Percentiles rank a stretch among this genome's conserved stretches.
Evolutionary conservation across 2,113 vertebrate species (phyloP).

Genomic region (Piaya cayana): DNA sequence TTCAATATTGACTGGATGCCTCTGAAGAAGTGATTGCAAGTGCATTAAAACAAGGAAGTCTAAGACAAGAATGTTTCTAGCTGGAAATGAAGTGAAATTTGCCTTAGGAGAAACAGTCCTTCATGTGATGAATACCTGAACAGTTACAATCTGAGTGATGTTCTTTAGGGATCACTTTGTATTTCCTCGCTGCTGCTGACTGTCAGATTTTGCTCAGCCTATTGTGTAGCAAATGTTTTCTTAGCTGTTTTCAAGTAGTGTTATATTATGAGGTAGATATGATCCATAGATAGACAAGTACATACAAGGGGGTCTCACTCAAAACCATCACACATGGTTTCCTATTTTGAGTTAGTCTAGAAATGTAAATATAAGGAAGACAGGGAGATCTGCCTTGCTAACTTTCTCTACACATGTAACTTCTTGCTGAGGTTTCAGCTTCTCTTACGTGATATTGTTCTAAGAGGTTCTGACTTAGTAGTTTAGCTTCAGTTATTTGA

Average conservation of each 20-base stretch:
- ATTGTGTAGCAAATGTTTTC: not conserved
- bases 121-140: not conserved
- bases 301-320: too few relatives aligned
- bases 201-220: not conserved
- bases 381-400: not conserved
- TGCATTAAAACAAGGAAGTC: not conserved
- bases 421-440: not conserved
- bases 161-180: not conserved
- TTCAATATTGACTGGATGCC: not conserved
- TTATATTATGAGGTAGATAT: not conserved
- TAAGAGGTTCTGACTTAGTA: not conserved
- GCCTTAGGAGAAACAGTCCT: not conserved
- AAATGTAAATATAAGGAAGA: not conserved
- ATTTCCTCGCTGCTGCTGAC: not conserved
- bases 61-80: not conserved
- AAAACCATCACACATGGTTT: too few relatives aligned
- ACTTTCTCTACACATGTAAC: not conserved
- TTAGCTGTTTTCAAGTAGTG: not conserved
- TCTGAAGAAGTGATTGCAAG: not conserved
- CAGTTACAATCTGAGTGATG: not conserved
- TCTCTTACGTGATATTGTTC: not conserved
- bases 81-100: not conserved
- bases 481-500: not conserved
- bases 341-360: not conserved
- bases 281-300: not conserved